Evolutionary conservation across 2,113 vertebrate species (phyloP).

Genomic region (Chaetura pelagica): DNA sequence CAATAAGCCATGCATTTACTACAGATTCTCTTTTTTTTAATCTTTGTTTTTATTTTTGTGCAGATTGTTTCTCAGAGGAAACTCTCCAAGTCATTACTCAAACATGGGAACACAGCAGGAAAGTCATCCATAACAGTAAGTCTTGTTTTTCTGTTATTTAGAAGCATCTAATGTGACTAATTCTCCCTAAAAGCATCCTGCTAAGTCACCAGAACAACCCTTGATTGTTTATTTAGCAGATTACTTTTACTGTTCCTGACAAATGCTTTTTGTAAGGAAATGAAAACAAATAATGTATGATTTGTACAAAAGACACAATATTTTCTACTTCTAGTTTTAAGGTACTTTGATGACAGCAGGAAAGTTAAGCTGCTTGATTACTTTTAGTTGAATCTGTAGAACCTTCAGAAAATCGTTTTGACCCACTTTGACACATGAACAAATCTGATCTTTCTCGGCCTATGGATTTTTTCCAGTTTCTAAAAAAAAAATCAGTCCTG

Average conservation of each 20-base stretch:
- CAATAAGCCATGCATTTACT: not conserved
- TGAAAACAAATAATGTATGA: not conserved
- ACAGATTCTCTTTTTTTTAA: not conserved
- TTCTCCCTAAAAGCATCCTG: slow-evolving; percentile 1
- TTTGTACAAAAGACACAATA: not conserved
- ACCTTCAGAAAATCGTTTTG: not conserved
- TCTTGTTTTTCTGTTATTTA: not conserved
- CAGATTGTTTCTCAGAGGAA: slow-evolving; percentile 98
- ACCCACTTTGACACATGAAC: not conserved
- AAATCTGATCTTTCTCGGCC: not conserved
- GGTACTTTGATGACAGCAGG: not conserved
- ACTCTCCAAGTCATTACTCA: slow-evolving; percentile 92
- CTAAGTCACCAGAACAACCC: not conserved
- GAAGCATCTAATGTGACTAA: not conserved
- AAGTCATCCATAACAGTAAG: slow-evolving; percentile 95
- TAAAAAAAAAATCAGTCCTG: not conserved
- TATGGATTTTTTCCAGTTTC: not conserved
- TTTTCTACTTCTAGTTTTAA: not conserved
- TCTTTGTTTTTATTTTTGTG: slow-evolving; percentile 48
- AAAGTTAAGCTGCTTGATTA: not conserved
- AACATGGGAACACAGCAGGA: slow-evolving; percentile 92
- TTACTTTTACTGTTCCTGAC: not conserved
- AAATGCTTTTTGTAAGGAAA: not conserved
- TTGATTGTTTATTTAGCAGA: not conserved
- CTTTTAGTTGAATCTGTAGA: not conserved